Evolutionary conservation across 2,113 vertebrate genomes (phyloP).

Genomic region (Pedionomus torquatus): DNA sequence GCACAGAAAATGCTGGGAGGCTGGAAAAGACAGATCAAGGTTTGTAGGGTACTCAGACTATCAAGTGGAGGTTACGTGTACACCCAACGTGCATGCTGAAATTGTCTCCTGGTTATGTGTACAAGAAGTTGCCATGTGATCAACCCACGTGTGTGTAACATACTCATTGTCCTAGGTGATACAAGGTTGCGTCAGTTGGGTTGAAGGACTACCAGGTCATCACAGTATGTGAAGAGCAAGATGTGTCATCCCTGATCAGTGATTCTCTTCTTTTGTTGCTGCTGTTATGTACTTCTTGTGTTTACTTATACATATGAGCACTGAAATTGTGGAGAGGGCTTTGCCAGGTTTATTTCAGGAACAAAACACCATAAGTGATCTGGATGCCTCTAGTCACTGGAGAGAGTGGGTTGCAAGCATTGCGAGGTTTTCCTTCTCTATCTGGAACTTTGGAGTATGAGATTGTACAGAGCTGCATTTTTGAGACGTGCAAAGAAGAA

Average conservation of each 20-base stretch:
- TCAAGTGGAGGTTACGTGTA: not conserved
- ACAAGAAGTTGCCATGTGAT: not conserved
- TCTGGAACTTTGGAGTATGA: not conserved
- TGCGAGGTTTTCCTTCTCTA: not conserved
- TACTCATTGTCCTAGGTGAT: not conserved
- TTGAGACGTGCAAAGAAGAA: not conserved
- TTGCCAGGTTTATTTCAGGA: not conserved
- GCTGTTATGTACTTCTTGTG: not conserved
- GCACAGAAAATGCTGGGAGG: not conserved
- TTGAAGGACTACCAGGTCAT: not conserved
- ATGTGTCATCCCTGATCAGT: rapidly evolving
- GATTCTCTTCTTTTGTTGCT: not conserved
- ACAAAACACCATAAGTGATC: not conserved
- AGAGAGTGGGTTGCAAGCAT: not conserved
- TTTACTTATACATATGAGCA: not conserved
- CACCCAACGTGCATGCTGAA: not conserved
- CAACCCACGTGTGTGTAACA: not conserved
- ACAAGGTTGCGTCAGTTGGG: not conserved
- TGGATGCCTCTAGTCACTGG: not conserved
- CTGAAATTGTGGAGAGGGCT: not conserved
- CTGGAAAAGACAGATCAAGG: not conserved
- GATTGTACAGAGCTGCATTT: not conserved
- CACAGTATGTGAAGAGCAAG: not conserved
- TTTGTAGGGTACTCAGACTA: not conserved
- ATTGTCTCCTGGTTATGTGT: not conserved